A percentile compares a stretch with the other conserved stretches of the same genome.
These are phyloP conservation scores for Beaufortia kweichowensis DNA, from an alignment of 2,113 vertebrate genomes.

Conservation along the genomic window DNA sequence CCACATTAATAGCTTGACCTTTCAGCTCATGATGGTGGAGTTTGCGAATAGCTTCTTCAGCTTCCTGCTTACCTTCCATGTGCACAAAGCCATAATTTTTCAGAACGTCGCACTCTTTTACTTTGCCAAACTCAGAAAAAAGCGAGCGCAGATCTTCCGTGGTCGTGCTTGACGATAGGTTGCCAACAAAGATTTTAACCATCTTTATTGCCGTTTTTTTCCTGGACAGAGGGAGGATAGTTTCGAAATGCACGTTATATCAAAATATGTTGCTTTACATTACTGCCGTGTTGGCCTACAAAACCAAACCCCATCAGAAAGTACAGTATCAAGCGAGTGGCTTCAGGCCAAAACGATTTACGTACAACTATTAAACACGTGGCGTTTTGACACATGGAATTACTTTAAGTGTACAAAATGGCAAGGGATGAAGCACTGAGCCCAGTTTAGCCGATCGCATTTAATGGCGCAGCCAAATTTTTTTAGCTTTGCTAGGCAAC, in stretches of 20 bases:
- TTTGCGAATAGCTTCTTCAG: conserved; percentile 87
- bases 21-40: conserved; percentile 89
- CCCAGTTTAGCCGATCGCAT: neutral
- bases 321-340: neutral
- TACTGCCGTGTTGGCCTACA: conserved; percentile 14
- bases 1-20: conserved; percentile 89
- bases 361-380: neutral
- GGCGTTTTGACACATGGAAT: too few species aligned
- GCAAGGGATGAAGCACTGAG: neutral
- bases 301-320: neutral
- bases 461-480: conserved; percentile 21
- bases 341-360: neutral
- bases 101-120: conserved; percentile 91
- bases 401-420: neutral
- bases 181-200: conserved; percentile 97
- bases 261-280: conserved; percentile 25
- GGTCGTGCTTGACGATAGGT: conserved; percentile 85
- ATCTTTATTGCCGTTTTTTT: conserved; percentile 67
- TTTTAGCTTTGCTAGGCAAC: conserved; percentile 6
- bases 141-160: conserved; percentile 85
- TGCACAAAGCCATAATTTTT: conserved; percentile 96
- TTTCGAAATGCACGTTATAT: conserved; percentile 48
- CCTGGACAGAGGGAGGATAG: conserved; percentile 56
- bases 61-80: conserved; percentile 82
- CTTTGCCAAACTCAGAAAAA: conserved; percentile 89